A percentile compares a stretch with the other conserved stretches of the same genome.
Conservation (phyloP, 2,888 invertebrate species). For the Julus scandinavius region DNA sequence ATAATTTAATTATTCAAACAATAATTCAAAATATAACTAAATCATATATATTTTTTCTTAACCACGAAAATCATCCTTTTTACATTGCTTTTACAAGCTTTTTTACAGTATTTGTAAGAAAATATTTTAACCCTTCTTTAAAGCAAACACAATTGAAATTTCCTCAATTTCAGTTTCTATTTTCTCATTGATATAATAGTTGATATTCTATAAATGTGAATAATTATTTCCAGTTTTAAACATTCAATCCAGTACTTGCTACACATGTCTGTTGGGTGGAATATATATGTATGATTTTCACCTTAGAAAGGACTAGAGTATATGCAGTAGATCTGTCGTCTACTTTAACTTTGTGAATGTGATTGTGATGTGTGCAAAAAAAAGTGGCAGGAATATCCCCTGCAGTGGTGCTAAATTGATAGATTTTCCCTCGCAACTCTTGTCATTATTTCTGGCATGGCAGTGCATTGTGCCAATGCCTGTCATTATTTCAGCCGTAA, state of each 20-base stretch:
- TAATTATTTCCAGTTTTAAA: too few species aligned
- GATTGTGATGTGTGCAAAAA: background rate
- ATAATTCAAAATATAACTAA: too few species aligned
- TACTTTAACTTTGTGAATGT: background rate
- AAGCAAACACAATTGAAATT: too few species aligned
- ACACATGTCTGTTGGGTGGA: background rate
- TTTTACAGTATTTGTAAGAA: too few species aligned
- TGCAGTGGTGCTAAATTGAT: slow-evolving; percentile 43
- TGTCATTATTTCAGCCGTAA: slow-evolving; percentile 44
- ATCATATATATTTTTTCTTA: too few species aligned
- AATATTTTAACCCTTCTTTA: too few species aligned
- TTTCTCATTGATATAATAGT: too few species aligned
- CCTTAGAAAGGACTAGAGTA: background rate
- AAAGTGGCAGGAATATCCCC: slow-evolving; percentile 37
- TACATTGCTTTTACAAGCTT: too few species aligned
- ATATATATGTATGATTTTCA: background rate
- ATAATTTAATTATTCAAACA: too few species aligned
- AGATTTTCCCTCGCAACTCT: slow-evolving; percentile 28
- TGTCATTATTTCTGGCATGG: slow-evolving; percentile 46
- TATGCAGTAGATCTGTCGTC: background rate
- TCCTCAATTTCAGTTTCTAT: too few species aligned
- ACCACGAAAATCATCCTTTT: too few species aligned
- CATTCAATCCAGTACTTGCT: background rate
- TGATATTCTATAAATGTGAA: too few species aligned
- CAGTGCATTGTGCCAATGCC: slow-evolving; percentile 45